Base-by-base conservation (phyloP, 2,113 vertebrate genomes). In the Tetrao urogallus region DNA sequence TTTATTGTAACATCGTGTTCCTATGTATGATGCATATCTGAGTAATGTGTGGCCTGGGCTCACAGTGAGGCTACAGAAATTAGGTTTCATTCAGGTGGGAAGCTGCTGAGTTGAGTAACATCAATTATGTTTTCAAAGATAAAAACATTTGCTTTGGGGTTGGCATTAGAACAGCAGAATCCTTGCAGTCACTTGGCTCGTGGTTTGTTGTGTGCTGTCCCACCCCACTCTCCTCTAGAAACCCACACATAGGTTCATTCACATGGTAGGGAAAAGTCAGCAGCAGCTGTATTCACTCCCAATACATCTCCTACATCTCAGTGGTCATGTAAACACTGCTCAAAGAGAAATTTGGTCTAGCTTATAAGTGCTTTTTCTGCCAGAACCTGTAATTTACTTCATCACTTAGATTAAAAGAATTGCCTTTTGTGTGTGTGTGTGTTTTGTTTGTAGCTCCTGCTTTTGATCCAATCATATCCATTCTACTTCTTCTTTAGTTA, bases 371-470 rank as follows among this genome's bases (percentile, higher is more conserved):
- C 54, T 57, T 75, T 82, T 85, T 66, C 19, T 87, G 58, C 74
- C 82, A 18, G 69, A 86, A 69, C 69, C 47, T 92, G 69, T 71
- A 81, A 82, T 91, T 86, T 74, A 67, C 69, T 89, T 45, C 40
- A 78, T 40, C 52, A 63, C 54, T 67, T 76, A 58, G 38, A 25
- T 56, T 28, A 57, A 56, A 58, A 40, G 34, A n/a, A n/a, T 8
- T 16, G 65, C 10, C 32, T 47, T 47, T 43, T 65, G 24, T 40
- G 36, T 34, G 32, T 65, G 75, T 81, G 75, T 81, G 52, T 45
- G 42, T 52, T 88, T 81, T 80, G 38, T 82, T 34, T 70, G 56
- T 38, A 47, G 67, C 63, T 95, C 67, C 40, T 56, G 64, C 42
- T 58, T 50, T 76, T 86, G 60, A 76, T 88, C 45, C 40, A 54